Conservation (phyloP, 2,113 vertebrate species). For the Limanda limanda region DNA sequence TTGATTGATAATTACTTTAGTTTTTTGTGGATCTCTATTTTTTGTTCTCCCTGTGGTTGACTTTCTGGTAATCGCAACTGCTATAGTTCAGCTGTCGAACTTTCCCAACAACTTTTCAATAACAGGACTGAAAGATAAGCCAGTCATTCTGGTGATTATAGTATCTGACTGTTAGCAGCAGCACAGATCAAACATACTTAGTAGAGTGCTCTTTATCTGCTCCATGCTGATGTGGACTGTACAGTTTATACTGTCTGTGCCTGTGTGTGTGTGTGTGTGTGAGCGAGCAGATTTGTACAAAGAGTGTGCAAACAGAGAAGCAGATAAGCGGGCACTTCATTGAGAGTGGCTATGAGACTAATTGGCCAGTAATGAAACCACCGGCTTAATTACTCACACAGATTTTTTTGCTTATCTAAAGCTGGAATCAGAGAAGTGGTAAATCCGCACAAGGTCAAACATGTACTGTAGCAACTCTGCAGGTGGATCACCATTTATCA, state of each 20-base stretch:
- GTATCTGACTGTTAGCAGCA: slow-evolving; percentile 69
- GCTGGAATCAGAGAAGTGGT: slow-evolving; percentile 34
- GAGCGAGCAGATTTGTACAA: slow-evolving; percentile 48
- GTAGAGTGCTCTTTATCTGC: slow-evolving; percentile 61
- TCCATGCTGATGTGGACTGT: slow-evolving; percentile 53
- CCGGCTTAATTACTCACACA: slow-evolving; percentile 64
- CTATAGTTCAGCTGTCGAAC: slow-evolving; percentile 33
- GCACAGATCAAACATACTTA: slow-evolving; percentile 72
- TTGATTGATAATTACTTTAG: too few species aligned
- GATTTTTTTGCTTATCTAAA: slow-evolving; percentile 60
- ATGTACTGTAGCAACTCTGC: slow-evolving; percentile 11
- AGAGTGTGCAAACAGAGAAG: slow-evolving; percentile 68
- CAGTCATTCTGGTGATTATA: slow-evolving; percentile 52
- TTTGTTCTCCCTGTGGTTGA: slow-evolving; percentile 12
- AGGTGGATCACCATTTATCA: neutral
- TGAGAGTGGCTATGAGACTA: slow-evolving; percentile 59
- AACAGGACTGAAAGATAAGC: slow-evolving; percentile 61
- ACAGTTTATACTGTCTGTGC: slow-evolving; percentile 50
- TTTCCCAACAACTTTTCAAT: slow-evolving; percentile 69
- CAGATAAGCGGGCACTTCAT: slow-evolving; percentile 61
- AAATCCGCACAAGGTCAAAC: slow-evolving; percentile 64
- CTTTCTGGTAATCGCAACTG: slow-evolving; percentile 10
- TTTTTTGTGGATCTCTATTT: neutral
- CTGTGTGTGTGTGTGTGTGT: slow-evolving; percentile 26
- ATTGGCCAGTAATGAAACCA: slow-evolving; percentile 69